Base-by-base conservation (phyloP, 35 echinoderm and acorn worm genomes). In the Heliocidaris tuberculata region DNA sequence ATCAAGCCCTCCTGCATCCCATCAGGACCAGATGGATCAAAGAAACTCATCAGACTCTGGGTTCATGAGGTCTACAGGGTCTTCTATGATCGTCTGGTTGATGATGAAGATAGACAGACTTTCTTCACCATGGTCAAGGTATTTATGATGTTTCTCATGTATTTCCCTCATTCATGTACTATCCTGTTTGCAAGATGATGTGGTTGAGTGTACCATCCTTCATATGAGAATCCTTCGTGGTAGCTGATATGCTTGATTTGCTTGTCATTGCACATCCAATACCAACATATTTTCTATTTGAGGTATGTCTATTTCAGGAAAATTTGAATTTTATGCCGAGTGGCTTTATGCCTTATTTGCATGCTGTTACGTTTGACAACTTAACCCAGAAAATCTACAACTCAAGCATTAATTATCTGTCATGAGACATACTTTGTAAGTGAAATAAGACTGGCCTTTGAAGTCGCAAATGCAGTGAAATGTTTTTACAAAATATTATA, bases 31-130 rank as follows among this genome's bases (percentile, higher is more conserved):
- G 98, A 97, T 19, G 98, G 96, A 29, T 85, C 95, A 2, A 96
- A 94, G 93, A 99, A 97, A 91, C 96, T 99, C 71, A 97, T 99
- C 17, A 94, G 98, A 60, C 95, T 99, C 13, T 99, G 98, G 97
- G 97, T 99, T 5, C 98, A 99, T 95, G 97, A 99, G 56, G 98
- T 99, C 32, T 99, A 99, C 88, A n/a, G 97, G 48, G 98, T 97
- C 86, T 99, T 99, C 95, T 99, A 99, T 92, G 98, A 99, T 92
- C 96, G 98, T 92, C 95, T 99, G 35, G 97, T 99, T 2, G 98
- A 99, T 50, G 97, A 99, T 47, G 92, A 96, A 13, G 98, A 99
- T 49, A 89, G 97, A 48, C 49, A 96, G 31, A 96, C 92, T 4
- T 97, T 98, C 92, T 99, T 97, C 92, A 97, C 92, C 49, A 96